Base-by-base conservation (phyloP, 1,140 invertebrate genomes). In the Drosophila subobscura region DNA sequence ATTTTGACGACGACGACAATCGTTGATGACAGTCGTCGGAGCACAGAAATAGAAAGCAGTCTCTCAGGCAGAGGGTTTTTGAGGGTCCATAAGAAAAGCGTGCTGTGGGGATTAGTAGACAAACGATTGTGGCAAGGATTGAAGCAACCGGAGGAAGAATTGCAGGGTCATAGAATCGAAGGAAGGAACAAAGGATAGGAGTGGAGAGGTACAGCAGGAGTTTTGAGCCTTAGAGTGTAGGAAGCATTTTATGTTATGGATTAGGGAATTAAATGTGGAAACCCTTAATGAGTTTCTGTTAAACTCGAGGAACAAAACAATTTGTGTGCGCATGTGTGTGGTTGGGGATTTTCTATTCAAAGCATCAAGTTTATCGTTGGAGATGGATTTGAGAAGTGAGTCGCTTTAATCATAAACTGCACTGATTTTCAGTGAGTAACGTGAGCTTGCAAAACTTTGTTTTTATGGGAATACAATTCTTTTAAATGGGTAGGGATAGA, bases 11-110 rank as follows among this genome's bases (percentile, higher is more conserved):
- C 41, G 52, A 44, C 37, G 23, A 12, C 33, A 37, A 37, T 68
- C 66, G 42, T 49, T 81, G 78, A 67, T 83, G 78, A 80, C 73
- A 80, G 64, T 70, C 45, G 33, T 16, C 65, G 33, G 63, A 25
- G 65, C 42, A 37, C 33, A 37, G 27, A 33, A 56, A 65, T 20
- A 44, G 63, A 25, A 37, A 12, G 10, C 10, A 37, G 33, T 37
- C 29, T 0, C 33, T 37, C 29, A 33, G 29, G 7, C 29, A 7
- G 2, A 33, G 10, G 10, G 33, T 37, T 33, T 3, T 41, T 54
- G 16, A 20, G 49, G 61, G 42, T 40, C 50, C 16, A 37, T 27
- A 33, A 49, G 66, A 68, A 70, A 70, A 56, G 64, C 64, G 50
- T 51, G 51, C 66, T 54, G 7, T 14, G 66, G 60, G 56, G 78